phyloP scores from a whole-genome alignment of 2,888 invertebrate genomes.

The Athalia rosae region DNA sequence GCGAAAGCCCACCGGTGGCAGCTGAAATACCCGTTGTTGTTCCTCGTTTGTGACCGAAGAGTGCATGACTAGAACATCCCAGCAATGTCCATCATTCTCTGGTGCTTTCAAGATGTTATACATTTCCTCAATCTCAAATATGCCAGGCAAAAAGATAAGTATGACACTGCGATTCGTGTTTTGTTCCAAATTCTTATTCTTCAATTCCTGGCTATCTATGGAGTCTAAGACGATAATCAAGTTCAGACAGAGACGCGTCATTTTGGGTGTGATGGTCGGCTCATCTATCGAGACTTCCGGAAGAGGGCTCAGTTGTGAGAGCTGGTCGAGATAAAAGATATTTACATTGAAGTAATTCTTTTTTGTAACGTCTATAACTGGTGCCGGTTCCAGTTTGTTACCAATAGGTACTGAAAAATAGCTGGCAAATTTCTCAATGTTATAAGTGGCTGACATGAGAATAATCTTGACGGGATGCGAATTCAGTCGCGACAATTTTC shows the following conservation, averaged over 20 bases:
- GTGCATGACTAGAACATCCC: conserved; percentile 80
- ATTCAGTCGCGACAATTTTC: conserved; percentile 83
- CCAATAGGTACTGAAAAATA: conserved; percentile 78
- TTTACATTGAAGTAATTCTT: conserved; percentile 77
- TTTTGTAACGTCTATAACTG: conserved; percentile 76
- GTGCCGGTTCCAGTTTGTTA: conserved; percentile 74
- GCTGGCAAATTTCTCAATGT: conserved; percentile 81
- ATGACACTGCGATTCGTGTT: conserved; percentile 78
- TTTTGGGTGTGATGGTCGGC: conserved; percentile 78
- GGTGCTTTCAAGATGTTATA: conserved; percentile 71
- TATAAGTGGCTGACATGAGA: conserved; percentile 96
- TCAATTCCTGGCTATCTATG: conserved; percentile 74
- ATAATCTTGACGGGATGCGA: conserved; percentile 82
- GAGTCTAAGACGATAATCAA: conserved; percentile 80
- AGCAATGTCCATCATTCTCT: conserved; percentile 66
- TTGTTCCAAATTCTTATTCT: conserved; percentile 67
- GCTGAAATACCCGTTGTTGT: conserved; percentile 80
- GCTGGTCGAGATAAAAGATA: conserved; percentile 79
- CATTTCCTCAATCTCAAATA: conserved; percentile 87
- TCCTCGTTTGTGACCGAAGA: conserved; percentile 88
- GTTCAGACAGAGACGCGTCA: conserved; percentile 77
- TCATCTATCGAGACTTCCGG: conserved; percentile 79
- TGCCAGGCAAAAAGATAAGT: conserved; percentile 92
- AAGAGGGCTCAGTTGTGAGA: conserved; percentile 66
- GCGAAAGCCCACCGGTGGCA: conserved; percentile 79